phyloP scores from a whole-genome alignment of 1,140 invertebrate species.

The Pteromalus puparum region DNA sequence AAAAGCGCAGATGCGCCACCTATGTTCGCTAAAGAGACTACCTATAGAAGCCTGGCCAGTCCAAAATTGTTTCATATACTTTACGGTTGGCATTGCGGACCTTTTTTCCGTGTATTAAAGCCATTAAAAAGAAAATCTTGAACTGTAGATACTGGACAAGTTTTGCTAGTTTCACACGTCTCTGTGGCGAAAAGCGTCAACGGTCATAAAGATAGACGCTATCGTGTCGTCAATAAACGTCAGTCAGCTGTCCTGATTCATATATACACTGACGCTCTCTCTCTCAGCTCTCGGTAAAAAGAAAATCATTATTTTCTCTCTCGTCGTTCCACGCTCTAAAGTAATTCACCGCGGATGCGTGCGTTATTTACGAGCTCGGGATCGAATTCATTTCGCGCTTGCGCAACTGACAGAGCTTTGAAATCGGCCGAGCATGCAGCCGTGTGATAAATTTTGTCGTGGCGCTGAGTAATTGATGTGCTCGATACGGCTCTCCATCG shows the following conservation, averaged over 20 bases:
- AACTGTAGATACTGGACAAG: background rate
- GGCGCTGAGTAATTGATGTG: background rate
- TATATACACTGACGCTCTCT: constrained; percentile 47
- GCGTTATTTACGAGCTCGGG: constrained; percentile 12
- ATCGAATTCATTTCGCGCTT: constrained; percentile 31
- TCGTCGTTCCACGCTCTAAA: background rate
- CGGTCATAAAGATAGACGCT: constrained; percentile 59
- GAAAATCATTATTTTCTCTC: background rate
- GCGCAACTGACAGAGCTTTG: constrained; percentile 8
- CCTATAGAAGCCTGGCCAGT: too few species aligned
- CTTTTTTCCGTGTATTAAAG: too few species aligned
- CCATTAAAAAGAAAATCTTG: too few species aligned
- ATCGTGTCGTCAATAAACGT: constrained; percentile 56
- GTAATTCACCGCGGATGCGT: background rate
- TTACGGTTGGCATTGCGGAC: too few species aligned
- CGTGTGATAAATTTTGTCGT: background rate
- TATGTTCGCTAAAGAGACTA: too few species aligned
- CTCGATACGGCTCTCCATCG: too few species aligned
- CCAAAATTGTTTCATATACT: too few species aligned
- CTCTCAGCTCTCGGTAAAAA: background rate
- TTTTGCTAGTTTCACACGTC: constrained; percentile 42
- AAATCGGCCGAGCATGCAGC: background rate
- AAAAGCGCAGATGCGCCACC: too few species aligned
- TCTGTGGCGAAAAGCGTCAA: constrained; percentile 46
- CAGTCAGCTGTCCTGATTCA: constrained; percentile 59